Evolutionary conservation across 2,888 invertebrate genomes (phyloP).

Genomic region (Cheilosia impressa): DNA sequence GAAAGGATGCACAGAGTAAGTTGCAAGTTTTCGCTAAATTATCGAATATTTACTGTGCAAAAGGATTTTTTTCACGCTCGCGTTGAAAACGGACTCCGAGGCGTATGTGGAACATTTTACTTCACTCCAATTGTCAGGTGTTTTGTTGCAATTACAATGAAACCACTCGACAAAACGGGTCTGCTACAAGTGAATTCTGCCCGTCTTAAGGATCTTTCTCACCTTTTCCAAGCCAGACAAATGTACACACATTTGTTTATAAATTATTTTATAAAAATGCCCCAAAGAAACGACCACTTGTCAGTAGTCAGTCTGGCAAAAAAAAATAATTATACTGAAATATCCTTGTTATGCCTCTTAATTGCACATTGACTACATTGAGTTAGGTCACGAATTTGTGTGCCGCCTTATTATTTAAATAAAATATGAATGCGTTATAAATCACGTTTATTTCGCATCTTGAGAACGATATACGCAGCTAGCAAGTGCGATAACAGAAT

Average conservation of each 20-base stretch:
- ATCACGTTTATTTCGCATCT: conserved; percentile 66
- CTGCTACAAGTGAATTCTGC: conserved; percentile 3
- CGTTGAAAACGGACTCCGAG: too few species aligned
- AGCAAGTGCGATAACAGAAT: conserved; percentile 45
- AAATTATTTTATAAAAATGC: conserved; percentile 43
- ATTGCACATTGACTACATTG: conserved; percentile 65
- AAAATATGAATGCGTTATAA: conserved; percentile 44
- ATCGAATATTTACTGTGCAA: background rate
- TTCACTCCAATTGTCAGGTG: background rate
- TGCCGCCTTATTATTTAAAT: conserved; percentile 32
- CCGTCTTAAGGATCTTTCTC: conserved; percentile 14
- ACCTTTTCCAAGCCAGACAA: background rate
- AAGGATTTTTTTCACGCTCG: background rate
- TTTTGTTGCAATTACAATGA: conserved; percentile 21
- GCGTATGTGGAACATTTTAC: background rate
- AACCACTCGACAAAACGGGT: conserved; percentile 29
- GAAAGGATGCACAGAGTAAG: background rate
- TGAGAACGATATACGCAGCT: conserved; percentile 12
- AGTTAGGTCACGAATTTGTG: conserved; percentile 58
- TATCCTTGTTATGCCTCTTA: conserved; percentile 50
- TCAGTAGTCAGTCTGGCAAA: conserved; percentile 43
- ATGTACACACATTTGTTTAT: background rate
- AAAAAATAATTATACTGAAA: background rate
- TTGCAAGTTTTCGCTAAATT: conserved; percentile 5
- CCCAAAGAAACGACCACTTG: conserved; percentile 57